Evolutionary conservation across 2,113 vertebrate species (phyloP).

Genomic region (Lycaon pictus): DNA sequence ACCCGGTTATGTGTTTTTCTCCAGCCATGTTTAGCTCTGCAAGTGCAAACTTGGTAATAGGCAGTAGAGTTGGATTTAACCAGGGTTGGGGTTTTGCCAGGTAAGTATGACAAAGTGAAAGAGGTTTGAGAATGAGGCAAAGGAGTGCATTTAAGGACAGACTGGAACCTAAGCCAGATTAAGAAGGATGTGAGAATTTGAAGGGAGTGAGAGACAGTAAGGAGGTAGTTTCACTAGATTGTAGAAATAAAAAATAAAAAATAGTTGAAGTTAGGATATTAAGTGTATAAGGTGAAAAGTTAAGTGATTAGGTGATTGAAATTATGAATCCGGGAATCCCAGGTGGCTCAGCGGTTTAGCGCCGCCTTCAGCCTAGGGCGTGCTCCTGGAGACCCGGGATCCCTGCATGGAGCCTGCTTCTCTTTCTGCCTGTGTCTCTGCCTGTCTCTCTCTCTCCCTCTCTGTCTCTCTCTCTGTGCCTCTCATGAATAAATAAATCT

Average conservation of each 20-base stretch:
- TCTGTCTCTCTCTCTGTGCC: too few relatives aligned
- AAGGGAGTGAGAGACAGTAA: neutral
- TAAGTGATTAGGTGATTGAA: slow-evolving; percentile 22
- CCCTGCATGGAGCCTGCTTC: too few relatives aligned
- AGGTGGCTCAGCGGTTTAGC: too few relatives aligned
- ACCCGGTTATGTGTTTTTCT: neutral
- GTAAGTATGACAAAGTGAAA: neutral
- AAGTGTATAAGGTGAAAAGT: neutral
- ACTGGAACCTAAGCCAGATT: neutral
- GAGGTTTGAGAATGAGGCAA: neutral
- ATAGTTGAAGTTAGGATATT: slow-evolving; percentile 1
- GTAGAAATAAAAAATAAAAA: neutral
- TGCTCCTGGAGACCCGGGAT: too few relatives aligned
- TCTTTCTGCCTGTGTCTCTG: too few relatives aligned
- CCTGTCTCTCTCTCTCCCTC: too few relatives aligned
- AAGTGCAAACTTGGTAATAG: neutral
- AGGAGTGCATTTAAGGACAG: neutral
- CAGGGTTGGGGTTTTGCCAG: neutral
- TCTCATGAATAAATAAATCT: too few relatives aligned
- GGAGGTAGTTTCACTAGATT: neutral
- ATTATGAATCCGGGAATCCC: neutral
- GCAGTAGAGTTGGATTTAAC: neutral
- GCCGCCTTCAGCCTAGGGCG: too few relatives aligned
- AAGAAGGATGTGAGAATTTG: neutral
- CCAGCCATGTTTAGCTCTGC: neutral